Evolutionary conservation across 2,888 invertebrate genomes (phyloP).

Genomic region (Labia minor): DNA sequence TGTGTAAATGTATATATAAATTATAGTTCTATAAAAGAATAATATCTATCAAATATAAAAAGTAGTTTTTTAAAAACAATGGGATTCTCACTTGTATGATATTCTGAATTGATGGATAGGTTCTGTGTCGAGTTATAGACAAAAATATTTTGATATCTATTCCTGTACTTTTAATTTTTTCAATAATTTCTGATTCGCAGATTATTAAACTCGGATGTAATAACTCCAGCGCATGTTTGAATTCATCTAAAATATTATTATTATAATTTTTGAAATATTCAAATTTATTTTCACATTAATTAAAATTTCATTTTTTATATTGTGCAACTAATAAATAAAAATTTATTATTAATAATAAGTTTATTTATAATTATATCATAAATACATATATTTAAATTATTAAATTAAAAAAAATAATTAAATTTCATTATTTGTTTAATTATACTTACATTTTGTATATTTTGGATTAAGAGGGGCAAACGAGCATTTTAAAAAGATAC

Average conservation of each 20-base stretch:
- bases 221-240: background rate
- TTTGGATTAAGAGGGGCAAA: background rate
- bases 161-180: background rate
- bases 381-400: no score
- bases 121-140: background rate
- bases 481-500: background rate
- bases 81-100: background rate
- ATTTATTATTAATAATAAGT: background rate
- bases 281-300: no score
- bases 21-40: no score
- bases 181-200: background rate
- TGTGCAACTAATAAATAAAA: background rate
- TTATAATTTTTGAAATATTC: no score
- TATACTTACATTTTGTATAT: background rate
- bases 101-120: background rate
- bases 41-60: background rate
- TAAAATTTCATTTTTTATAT: no score
- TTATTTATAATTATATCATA: no score
- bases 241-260: background rate
- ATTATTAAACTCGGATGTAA: background rate
- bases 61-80: background rate
- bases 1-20: no score
- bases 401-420: no score
- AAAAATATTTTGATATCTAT: background rate
- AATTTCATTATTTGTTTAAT: background rate